Evolutionary conservation across 2,888 invertebrate species (phyloP).

Genomic region (Epinotia ramella): DNA sequence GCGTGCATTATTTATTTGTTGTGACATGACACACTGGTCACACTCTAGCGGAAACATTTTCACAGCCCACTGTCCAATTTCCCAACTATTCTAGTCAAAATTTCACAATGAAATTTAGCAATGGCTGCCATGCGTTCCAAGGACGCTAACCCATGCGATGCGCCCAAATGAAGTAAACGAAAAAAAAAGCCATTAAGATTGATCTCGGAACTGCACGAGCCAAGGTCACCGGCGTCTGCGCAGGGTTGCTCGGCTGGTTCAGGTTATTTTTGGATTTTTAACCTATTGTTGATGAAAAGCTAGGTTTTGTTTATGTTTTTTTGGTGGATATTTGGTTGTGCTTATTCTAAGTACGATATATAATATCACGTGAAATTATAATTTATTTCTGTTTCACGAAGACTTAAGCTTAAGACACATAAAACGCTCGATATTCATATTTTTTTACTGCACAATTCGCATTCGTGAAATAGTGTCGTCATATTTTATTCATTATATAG

Average conservation of each 20-base stretch:
- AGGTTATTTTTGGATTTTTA: neutral
- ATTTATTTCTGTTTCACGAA: too few species aligned
- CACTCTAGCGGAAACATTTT: neutral
- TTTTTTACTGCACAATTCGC: too few species aligned
- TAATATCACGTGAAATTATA: too few species aligned
- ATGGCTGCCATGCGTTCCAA: neutral
- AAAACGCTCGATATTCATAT: too few species aligned
- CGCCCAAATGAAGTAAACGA: slow-evolving; percentile 40
- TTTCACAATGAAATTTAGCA: neutral
- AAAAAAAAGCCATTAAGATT: slow-evolving; percentile 60
- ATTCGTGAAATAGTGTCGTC: too few species aligned
- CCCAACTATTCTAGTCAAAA: neutral
- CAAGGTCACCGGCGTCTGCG: slow-evolving; percentile 57
- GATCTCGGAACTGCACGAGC: slow-evolving; percentile 72
- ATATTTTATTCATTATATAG: too few species aligned
- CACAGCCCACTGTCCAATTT: neutral
- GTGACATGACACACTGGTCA: too few species aligned
- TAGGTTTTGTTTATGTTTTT: neutral
- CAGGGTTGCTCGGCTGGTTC: slow-evolving; percentile 45
- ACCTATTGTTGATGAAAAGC: neutral
- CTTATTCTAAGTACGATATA: neutral
- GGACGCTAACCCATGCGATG: slow-evolving; percentile 24
- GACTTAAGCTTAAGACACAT: too few species aligned
- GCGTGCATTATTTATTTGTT: too few species aligned
- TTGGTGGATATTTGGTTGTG: neutral